Conservation (phyloP, 2,888 invertebrate species). For the Bruchidius siliquastri region DNA sequence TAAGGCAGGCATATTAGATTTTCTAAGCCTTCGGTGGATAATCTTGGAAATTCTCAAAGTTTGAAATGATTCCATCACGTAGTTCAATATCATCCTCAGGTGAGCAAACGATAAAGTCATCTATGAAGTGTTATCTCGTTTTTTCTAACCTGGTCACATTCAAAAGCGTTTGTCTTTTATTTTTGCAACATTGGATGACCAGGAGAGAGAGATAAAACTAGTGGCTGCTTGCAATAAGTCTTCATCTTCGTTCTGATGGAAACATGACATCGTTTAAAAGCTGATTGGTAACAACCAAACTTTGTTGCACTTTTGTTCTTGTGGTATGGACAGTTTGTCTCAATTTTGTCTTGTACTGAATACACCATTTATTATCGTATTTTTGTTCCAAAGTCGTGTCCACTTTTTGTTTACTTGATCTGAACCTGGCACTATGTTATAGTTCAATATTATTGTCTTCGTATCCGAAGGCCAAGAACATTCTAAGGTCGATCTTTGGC, state of each 20-base stretch:
- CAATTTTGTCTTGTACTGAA: too few species aligned
- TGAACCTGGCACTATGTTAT: too few species aligned
- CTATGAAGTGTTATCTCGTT: conserved; percentile 10
- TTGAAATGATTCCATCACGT: conserved; percentile 7
- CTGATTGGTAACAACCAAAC: background rate
- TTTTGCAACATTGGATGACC: conserved; percentile 12
- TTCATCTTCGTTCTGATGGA: conserved; percentile 8
- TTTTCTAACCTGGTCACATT: conserved; percentile 13
- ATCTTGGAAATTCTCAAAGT: conserved; percentile 9
- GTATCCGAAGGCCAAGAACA: too few species aligned
- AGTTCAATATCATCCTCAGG: conserved; percentile 10
- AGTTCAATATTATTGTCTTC: too few species aligned
- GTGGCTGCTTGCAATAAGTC: conserved; percentile 9
- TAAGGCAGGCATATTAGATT: conserved; percentile 14
- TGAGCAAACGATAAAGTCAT: conserved; percentile 9
- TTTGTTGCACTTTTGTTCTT: too few species aligned
- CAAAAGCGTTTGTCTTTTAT: conserved; percentile 12
- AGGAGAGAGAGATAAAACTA: conserved; percentile 9
- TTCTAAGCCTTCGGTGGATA: conserved; percentile 10
- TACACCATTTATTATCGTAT: too few species aligned
- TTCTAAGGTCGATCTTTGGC: too few species aligned
- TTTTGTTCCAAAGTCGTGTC: too few species aligned
- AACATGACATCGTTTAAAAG: conserved; percentile 9
- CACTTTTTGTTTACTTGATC: too few species aligned
- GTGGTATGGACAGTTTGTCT: background rate